Base-by-base conservation (phyloP, 2,113 vertebrate genomes). In the Cyphomyrus discorhynchus region DNA sequence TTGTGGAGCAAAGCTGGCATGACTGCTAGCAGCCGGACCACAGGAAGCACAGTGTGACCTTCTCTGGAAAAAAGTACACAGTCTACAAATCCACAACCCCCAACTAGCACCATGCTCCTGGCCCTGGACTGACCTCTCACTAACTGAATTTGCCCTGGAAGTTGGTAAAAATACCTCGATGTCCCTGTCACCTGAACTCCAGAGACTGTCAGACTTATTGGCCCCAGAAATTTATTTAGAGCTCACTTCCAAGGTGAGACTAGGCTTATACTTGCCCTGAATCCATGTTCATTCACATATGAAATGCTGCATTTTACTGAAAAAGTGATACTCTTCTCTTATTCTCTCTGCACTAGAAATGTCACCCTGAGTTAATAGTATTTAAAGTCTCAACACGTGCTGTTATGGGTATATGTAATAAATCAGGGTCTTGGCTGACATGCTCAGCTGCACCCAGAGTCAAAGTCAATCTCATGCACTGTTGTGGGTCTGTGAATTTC, bases 1-100 rank as follows among this genome's bases (percentile, higher is more conserved):
- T 99, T 94, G 98, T 99, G 95, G 98, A 99, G 98, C 98, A 99
- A 97, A 99, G 98, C 94, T 99, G 98, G 98, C 97, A 97, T 92
- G 98, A 99, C 93, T 99, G 98, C 98, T 99, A 98, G 99, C 98
- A n/a, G 82, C 82, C 3, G 9, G 8, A 96, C 94, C 96, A 96
- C 97, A 97, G 97, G 94, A 97, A 95, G 96, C 94, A 96, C 94
- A 93, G 95, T 95, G 95, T 93, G 95, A 96, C 95, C 96, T 93
- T 62, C 58, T 24, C 0, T n/a, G 24, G 58, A n/a, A 66, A 92
- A 93, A 92, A 93, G 92, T 92, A 93, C 90, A 66, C 94, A 94
- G 96, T 96, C 92, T 91, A 93, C 96, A 96, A 96, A 94, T 94
- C 91, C 94, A 94, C 95, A 95, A 92, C 96, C 91, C 93, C 96